Conservation (phyloP, 2,888 invertebrate species). For the Sturmia bella region DNA sequence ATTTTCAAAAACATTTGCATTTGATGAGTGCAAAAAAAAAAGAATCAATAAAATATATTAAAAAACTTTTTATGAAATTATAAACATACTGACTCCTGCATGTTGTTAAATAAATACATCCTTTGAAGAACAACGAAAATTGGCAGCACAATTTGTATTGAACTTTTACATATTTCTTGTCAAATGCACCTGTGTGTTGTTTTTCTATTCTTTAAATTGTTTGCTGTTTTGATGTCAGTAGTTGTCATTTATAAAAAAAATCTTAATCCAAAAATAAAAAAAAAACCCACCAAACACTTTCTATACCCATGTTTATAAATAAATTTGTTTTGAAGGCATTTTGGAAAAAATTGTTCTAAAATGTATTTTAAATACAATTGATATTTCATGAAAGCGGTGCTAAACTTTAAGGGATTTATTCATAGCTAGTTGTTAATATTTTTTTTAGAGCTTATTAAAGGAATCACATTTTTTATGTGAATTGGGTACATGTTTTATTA, state of each 20-base stretch:
- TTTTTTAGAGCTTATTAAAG: too few species aligned
- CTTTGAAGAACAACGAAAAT: not conserved
- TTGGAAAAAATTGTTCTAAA: conserved; percentile 14
- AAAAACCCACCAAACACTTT: too few species aligned
- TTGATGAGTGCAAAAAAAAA: conserved; percentile 17
- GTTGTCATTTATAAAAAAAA: conserved; percentile 34
- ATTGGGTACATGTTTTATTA: too few species aligned
- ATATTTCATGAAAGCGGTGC: too few species aligned
- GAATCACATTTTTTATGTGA: too few species aligned
- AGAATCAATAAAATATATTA: not conserved
- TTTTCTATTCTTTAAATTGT: conserved; percentile 21
- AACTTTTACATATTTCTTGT: conserved; percentile 3
- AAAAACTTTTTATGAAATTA: not conserved
- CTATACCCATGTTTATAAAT: too few species aligned
- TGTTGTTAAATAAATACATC: conserved; percentile 30
- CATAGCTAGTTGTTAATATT: too few species aligned
- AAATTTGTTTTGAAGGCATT: too few species aligned
- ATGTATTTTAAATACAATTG: too few species aligned
- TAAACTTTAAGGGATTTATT: too few species aligned
- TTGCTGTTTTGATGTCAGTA: conserved; percentile 50
- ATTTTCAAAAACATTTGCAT: conserved; percentile 25
- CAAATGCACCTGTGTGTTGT: conserved; percentile 52
- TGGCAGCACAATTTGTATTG: conserved; percentile 26
- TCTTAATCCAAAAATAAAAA: not conserved
- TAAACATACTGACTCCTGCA: conserved; percentile 36